Base-by-base conservation (phyloP, 2,113 vertebrate species). In the Beaufortia kweichowensis region DNA sequence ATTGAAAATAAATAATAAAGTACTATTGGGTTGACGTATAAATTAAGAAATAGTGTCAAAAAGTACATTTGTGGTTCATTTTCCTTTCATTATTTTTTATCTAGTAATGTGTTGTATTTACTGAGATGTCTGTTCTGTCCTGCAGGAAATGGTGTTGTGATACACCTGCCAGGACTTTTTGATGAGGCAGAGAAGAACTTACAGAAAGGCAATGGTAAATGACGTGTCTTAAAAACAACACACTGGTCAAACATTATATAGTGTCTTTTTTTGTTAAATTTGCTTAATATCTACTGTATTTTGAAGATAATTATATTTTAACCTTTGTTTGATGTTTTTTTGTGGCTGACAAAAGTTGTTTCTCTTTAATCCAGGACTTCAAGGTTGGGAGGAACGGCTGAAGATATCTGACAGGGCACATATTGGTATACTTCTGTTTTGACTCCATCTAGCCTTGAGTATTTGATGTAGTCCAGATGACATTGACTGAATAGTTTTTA, bases 371-470 rank as follows among this genome's bases (percentile, higher is more conserved):
- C 8, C 76, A 94, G 93, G 92, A 61, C 80, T 94, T 35, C 88
- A 93, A 78, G 92, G 91, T 57, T 94, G 93, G 93, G 89, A 94
- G 70, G 89, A 91, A 9, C 80, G 93, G 50, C 82, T 93, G 11
- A 93, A 92, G 86, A 94, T 94, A 75, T 94, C 93, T 6, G 93
- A 94, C 39, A 89, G 93, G 12, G 92, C 92, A 14, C 93, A 94
- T 85, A 90, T 94, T 11, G 93, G 92, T 93, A 82, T 0, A 86
- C 86, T 86, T 77, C 7, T n/a, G 15, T 43, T 74, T 39, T 39
- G 5, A 53, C 35, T 63, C 33, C 19, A 56, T 57, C 31, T 17
- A 19, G 10, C 26, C 26, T 48, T 31, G 41, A 53, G 15, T 60
- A 4, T 53, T 9, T 28, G 4, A 43, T 21, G n/a, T n/a, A n/a